phyloP scores from a whole-genome alignment of 2,888 invertebrate genomes.

The Caenorhabditis sp. region DNA sequence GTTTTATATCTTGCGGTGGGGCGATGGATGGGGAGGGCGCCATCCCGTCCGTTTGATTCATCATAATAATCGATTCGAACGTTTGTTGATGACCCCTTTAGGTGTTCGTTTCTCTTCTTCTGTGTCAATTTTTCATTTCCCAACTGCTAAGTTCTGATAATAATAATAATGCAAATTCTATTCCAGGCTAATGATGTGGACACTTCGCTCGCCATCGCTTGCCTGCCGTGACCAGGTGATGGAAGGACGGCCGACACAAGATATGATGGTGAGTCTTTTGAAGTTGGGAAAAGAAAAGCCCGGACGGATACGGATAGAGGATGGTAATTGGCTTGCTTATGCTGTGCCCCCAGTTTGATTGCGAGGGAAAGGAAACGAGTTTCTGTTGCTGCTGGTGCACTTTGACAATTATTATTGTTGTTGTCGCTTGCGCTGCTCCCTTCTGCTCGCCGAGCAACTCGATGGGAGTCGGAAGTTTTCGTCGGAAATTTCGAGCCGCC shows the following conservation, averaged over 20 bases:
- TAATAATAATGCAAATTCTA: background rate
- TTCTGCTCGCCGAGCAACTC: background rate
- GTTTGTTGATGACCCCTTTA: background rate
- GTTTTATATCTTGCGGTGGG: no score
- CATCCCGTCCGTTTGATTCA: background rate
- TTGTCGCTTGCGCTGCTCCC: slow-evolving; percentile 4
- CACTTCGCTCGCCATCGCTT: slow-evolving; percentile 75
- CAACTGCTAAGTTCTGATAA: background rate
- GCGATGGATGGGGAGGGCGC: background rate
- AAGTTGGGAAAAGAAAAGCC: no score
- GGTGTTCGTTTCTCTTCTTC: background rate
- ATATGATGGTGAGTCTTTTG: slow-evolving; percentile 78
- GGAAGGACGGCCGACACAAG: slow-evolving; percentile 81
- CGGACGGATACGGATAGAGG: slow-evolving; percentile 14
- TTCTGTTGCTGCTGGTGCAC: slow-evolving; percentile 4
- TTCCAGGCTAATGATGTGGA: slow-evolving; percentile 80
- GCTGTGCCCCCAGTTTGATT: background rate
- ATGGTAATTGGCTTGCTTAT: slow-evolving; percentile 42
- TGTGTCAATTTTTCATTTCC: background rate
- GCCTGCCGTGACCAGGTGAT: slow-evolving; percentile 76
- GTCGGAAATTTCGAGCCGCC: background rate
- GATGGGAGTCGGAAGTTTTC: slow-evolving; percentile 11
- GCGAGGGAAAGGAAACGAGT: background rate
- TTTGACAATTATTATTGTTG: slow-evolving; percentile 34
- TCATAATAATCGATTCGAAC: slow-evolving; percentile 9